A percentile compares a stretch with the other conserved stretches of the same genome.
phyloP scores from a whole-genome alignment of 2,888 invertebrate species.

The Melipona bicolor region DNA sequence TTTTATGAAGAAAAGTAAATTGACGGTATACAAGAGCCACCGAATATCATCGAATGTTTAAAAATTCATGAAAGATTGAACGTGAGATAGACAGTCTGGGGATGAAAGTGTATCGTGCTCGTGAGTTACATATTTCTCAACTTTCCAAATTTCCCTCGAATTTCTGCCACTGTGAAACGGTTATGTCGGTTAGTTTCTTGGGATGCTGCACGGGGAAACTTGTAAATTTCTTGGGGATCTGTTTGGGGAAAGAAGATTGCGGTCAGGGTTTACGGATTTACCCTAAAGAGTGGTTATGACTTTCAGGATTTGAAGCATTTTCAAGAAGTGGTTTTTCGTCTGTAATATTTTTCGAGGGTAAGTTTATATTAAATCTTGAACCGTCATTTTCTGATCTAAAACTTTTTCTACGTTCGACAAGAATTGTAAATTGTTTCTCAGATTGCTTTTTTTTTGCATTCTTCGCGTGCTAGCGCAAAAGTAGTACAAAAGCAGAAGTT shows the following conservation, averaged over 20 bases:
- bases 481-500: neutral
- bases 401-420: neutral
- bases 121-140: neutral
- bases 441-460: neutral
- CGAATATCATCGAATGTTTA: neutral
- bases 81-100: neutral
- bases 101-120: neutral
- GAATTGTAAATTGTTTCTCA: neutral
- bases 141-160: neutral
- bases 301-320: neutral
- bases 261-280: neutral
- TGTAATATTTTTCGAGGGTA: neutral
- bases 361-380: neutral
- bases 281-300: neutral
- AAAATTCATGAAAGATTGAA: neutral
- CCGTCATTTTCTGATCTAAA: neutral
- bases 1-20: no score
- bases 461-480: neutral
- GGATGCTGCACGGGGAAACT: neutral
- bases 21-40: no score
- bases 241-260: neutral
- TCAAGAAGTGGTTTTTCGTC: no score
- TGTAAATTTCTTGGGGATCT: constrained; percentile 21
- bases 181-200: neutral
- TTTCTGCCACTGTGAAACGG: neutral